phyloP scores from a whole-genome alignment of 2,888 invertebrate species.

The Caenorhabditis uteleia region DNA sequence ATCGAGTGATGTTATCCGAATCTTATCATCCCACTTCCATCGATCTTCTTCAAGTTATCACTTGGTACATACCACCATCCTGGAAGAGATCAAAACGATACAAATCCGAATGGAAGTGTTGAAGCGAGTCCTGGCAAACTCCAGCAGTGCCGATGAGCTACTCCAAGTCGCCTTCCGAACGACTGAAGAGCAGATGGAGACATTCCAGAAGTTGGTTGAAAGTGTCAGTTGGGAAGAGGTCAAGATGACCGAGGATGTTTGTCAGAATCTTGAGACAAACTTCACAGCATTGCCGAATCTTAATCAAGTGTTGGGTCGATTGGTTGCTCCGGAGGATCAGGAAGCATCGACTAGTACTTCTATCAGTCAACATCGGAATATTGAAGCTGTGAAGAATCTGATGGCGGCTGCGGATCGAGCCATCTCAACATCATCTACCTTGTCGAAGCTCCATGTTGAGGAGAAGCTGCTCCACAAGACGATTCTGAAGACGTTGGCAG shows the following conservation, averaged over 20 bases:
- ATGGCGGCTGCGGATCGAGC: conserved; percentile 22
- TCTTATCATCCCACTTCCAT: too few species aligned
- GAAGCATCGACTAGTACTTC: not conserved
- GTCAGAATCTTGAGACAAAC: conserved; percentile 15
- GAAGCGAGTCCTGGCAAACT: conserved; percentile 19
- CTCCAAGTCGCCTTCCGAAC: conserved; percentile 29
- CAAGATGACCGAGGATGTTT: conserved; percentile 14
- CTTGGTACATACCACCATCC: too few species aligned
- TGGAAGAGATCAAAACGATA: conserved; percentile 26
- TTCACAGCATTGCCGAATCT: conserved; percentile 10
- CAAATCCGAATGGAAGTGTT: conserved; percentile 27
- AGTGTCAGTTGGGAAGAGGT: conserved; percentile 27
- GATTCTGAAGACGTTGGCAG: conserved; percentile 23
- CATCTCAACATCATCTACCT: too few species aligned
- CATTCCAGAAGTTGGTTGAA: conserved; percentile 21
- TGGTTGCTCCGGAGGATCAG: conserved; percentile 9
- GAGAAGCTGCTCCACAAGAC: conserved; percentile 23
- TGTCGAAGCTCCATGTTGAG: too few species aligned
- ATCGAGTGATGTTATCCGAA: too few species aligned
- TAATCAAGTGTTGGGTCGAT: conserved; percentile 7
- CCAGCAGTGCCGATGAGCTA: conserved; percentile 15
- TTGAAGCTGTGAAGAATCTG: conserved; percentile 22
- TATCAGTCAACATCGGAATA: conserved; percentile 1
- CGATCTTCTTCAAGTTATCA: too few species aligned
- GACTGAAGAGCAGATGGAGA: conserved; percentile 27